phyloP scores from a whole-genome alignment of 2,888 invertebrate species.

The Pachycephus smyrnensis region DNA sequence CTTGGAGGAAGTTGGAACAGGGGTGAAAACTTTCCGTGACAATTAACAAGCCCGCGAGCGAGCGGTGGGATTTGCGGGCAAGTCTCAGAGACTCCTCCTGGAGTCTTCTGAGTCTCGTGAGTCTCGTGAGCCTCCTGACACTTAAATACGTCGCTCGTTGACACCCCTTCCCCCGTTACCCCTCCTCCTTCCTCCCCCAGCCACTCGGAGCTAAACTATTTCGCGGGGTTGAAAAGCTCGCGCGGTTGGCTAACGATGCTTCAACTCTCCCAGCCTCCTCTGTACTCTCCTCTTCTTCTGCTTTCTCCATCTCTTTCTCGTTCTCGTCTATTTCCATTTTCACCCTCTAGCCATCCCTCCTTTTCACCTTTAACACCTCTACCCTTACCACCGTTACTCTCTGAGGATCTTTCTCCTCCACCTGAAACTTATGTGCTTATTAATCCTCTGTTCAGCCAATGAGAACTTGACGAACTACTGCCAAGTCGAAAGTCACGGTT shows the following conservation, averaged over 20 bases:
- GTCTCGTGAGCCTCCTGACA: slow-evolving; percentile 30
- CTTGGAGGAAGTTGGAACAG: slow-evolving; percentile 26
- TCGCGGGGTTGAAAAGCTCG: slow-evolving; percentile 46
- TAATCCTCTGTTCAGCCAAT: slow-evolving; percentile 31
- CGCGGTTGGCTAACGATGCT: slow-evolving; percentile 45
- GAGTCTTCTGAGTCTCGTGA: neutral
- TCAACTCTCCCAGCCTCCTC: slow-evolving; percentile 25
- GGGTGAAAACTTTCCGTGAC: slow-evolving; percentile 35
- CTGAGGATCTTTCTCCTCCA: neutral
- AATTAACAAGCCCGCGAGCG: slow-evolving; percentile 30
- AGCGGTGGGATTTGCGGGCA: slow-evolving; percentile 12
- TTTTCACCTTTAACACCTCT: neutral
- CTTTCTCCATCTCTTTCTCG: neutral
- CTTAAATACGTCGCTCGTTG: slow-evolving; percentile 43
- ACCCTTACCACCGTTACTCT: neutral
- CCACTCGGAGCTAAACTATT: slow-evolving; percentile 44
- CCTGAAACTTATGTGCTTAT: slow-evolving; percentile 46
- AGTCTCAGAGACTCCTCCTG: slow-evolving; percentile 5
- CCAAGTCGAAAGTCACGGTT: neutral
- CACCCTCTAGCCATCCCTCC: slow-evolving; percentile 5
- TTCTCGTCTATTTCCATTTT: neutral
- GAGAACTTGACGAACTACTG: neutral
- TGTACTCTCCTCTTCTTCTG: neutral
- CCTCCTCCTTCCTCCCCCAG: slow-evolving; percentile 19
- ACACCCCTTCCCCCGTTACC: slow-evolving; percentile 16